A percentile compares a stretch with the other conserved stretches of the same genome.
Conservation (phyloP, 2,888 invertebrate species). For the Mythimna vitellina region DNA sequence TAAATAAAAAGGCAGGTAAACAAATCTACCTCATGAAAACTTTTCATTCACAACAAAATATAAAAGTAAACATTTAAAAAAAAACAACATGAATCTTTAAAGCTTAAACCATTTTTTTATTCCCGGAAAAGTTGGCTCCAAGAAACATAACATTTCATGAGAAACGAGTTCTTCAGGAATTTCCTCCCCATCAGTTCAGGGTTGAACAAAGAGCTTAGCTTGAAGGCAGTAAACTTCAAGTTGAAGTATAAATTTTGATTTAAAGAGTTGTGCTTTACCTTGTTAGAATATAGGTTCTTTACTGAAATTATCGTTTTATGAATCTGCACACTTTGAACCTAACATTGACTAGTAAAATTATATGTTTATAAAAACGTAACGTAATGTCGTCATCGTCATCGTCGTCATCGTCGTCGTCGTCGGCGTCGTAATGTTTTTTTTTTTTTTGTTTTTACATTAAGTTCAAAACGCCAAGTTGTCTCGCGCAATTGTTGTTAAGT, state of each 20-base stretch:
- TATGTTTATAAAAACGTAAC: too few species aligned
- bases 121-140: slow-evolving; percentile 36
- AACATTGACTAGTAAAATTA: too few species aligned
- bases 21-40: background rate
- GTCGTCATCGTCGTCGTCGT: too few species aligned
- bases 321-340: too few species aligned
- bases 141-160: slow-evolving; percentile 54
- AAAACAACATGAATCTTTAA: slow-evolving; percentile 18
- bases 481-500: too few species aligned
- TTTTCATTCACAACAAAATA: slow-evolving; percentile 9
- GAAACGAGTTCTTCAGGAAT: slow-evolving; percentile 49
- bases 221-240: slow-evolving; percentile 45
- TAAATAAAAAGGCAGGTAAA: background rate
- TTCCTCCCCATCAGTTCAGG: slow-evolving; percentile 32
- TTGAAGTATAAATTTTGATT: slow-evolving; percentile 48
- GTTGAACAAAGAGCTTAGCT: slow-evolving; percentile 51
- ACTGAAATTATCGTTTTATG: too few species aligned
- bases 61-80: slow-evolving; percentile 16
- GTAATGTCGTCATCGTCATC: too few species aligned
- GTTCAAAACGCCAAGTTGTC: too few species aligned
- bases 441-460: too few species aligned
- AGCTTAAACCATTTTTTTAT: slow-evolving; percentile 24
- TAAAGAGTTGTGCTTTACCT: slow-evolving; percentile 39
- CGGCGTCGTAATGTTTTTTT: too few species aligned
- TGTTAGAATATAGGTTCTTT: slow-evolving; percentile 28